These are phyloP conservation scores for Hiodon alosoides DNA, from an alignment of 2,113 vertebrate genomes.

Conservation along the genomic window DNA sequence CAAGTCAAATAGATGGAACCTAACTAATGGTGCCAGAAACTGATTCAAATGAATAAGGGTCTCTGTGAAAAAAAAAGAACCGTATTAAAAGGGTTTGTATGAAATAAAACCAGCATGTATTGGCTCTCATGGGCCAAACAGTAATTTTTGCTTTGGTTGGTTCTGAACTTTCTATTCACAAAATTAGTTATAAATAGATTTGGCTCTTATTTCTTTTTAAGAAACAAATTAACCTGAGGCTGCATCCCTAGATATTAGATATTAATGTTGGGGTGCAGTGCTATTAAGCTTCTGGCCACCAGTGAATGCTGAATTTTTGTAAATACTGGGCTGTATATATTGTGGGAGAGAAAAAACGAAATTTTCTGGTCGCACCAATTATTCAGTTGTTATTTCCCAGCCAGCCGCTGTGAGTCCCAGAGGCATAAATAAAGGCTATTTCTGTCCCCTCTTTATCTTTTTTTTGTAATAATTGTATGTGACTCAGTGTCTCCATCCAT, in stretches of 20 bases:
- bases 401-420: conserved; percentile 42
- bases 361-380: conserved; percentile 11
- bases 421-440: conserved; percentile 9
- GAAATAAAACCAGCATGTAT: no score
- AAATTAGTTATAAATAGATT: no score
- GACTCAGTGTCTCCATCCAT: conserved; percentile 50
- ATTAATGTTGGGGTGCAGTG: not conserved
- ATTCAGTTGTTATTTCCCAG: conserved; percentile 38
- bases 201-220: no score
- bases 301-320: not conserved
- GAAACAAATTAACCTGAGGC: no score
- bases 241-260: not conserved
- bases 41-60: no score
- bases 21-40: no score
- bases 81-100: no score
- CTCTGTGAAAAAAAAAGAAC: no score
- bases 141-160: no score
- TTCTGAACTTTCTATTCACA: no score
- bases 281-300: not conserved
- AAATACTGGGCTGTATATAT: conserved; percentile 1
- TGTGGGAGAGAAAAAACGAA: not conserved
- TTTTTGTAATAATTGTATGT: conserved; percentile 52
- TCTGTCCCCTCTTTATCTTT: conserved; percentile 43
- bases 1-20: no score
- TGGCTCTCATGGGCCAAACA: no score